A percentile compares a stretch with the other conserved stretches of the same genome.
Evolutionary conservation across 1,140 invertebrate genomes (phyloP).

Genomic region (Scaptomyza hsui): DNA sequence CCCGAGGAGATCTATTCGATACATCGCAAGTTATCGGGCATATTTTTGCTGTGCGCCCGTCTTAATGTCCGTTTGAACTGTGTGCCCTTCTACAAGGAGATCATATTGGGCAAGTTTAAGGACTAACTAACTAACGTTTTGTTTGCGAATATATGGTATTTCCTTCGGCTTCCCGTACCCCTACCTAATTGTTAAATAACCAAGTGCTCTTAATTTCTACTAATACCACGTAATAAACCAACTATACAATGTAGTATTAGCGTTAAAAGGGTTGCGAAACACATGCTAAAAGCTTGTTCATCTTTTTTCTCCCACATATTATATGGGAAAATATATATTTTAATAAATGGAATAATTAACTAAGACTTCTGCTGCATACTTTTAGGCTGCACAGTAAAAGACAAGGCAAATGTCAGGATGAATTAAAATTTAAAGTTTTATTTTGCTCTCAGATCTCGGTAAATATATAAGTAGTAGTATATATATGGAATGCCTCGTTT

Average conservation of each 20-base stretch:
- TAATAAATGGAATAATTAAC: not conserved
- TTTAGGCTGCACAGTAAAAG: not conserved
- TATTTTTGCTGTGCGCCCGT: constrained; percentile 97
- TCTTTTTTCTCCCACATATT: not conserved
- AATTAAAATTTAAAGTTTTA: constrained; percentile 7
- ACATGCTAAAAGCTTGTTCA: not conserved
- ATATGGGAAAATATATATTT: not conserved
- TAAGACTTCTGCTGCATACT: not conserved
- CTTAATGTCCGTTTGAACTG: constrained; percentile 94
- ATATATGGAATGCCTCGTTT: constrained; percentile 43
- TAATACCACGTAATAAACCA: not conserved
- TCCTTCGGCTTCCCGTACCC: not conserved
- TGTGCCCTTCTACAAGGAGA: constrained; percentile 92
- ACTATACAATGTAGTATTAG: not conserved
- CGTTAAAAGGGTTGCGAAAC: too few species aligned
- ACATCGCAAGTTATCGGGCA: constrained; percentile 98
- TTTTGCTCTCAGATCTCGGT: constrained; percentile 44
- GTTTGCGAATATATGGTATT: too few species aligned
- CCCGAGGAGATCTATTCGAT: constrained; percentile 99
- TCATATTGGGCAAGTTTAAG: constrained; percentile 85
- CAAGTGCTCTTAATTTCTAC: constrained; percentile 7
- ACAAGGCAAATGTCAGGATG: not conserved
- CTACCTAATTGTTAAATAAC: not conserved
- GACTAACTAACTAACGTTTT: constrained; percentile 34
- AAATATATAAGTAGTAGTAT: constrained; percentile 43